Percentiles rank a stretch among this genome's conserved stretches.
Evolutionary conservation across 2,113 vertebrate genomes (phyloP).

Genomic region (Callopanchax toddi): DNA sequence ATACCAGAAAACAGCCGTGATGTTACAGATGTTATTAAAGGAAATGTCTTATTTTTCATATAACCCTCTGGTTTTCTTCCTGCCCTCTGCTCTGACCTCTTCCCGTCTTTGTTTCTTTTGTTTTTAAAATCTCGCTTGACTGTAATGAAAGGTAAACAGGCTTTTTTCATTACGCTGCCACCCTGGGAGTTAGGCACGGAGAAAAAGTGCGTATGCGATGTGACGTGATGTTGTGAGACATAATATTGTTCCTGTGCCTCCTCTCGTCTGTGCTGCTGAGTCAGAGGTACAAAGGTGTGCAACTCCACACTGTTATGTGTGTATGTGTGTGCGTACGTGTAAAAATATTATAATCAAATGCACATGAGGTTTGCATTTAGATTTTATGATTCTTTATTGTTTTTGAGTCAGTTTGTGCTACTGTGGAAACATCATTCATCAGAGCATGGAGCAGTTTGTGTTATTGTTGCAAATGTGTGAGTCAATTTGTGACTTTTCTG

Average conservation of each 20-base stretch:
- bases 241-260: constrained; percentile 81
- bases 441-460: constrained; percentile 1
- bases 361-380: constrained; percentile 1
- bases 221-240: constrained; percentile 77
- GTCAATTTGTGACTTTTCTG: not conserved
- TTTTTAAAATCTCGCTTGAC: constrained; percentile 61
- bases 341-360: constrained; percentile 17
- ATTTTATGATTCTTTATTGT: constrained; percentile 8
- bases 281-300: constrained; percentile 67
- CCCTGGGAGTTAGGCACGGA: constrained; percentile 62
- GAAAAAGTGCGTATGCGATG: constrained; percentile 41
- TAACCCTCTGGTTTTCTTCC: constrained; percentile 57
- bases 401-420: not conserved
- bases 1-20: constrained; percentile 70
- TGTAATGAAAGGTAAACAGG: constrained; percentile 82
- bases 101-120: constrained; percentile 25
- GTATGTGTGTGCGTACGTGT: constrained; percentile 8
- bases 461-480: constrained; percentile 1
- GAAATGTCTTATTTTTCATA: constrained; percentile 84
- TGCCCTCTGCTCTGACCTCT: constrained; percentile 41
- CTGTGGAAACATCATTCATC: not conserved
- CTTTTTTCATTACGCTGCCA: constrained; percentile 72
- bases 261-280: constrained; percentile 73
- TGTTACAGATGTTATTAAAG: constrained; percentile 83
- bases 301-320: constrained; percentile 6